phyloP scores from a whole-genome alignment of 92 coral and sea anemone genomes.

The Palythoa grandiflora region DNA sequence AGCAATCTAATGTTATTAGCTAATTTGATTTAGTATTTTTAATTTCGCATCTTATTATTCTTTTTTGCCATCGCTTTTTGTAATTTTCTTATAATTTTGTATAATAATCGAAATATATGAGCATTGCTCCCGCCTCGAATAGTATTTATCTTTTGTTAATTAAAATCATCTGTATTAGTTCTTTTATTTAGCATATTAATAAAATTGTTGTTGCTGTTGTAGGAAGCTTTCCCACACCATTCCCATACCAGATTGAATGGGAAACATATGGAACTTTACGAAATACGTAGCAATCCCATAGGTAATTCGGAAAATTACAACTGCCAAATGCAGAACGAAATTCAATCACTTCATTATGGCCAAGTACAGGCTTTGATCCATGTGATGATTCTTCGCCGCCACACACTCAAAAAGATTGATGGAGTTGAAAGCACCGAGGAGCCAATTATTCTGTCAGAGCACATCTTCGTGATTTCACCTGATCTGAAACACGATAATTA shows the following conservation, averaged over 20 bases:
- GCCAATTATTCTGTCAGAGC: slow-evolving; percentile 24
- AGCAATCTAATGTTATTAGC: too few species aligned
- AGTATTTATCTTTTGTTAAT: too few species aligned
- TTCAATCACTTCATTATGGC: slow-evolving; percentile 39
- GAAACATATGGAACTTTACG: background rate
- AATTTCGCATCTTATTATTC: too few species aligned
- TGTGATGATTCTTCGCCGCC: slow-evolving; percentile 11
- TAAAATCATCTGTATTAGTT: too few species aligned
- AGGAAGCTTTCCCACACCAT: background rate
- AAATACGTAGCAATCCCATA: slow-evolving; percentile 1
- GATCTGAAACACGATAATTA: slow-evolving; percentile 50
- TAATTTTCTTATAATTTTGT: too few species aligned
- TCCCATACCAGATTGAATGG: background rate
- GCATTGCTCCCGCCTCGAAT: too few species aligned
- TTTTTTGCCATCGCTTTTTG: too few species aligned
- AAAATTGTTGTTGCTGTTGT: too few species aligned
- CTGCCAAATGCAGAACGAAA: slow-evolving; percentile 43
- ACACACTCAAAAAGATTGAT: slow-evolving; percentile 9
- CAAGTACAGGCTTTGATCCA: slow-evolving; percentile 29
- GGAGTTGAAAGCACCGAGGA: slow-evolving; percentile 13
- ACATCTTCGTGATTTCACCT: slow-evolving; percentile 42
- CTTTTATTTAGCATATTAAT: too few species aligned
- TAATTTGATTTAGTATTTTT: too few species aligned
- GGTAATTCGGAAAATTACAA: slow-evolving; percentile 4
- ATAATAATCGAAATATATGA: too few species aligned